Conservation (phyloP, 2,113 vertebrate genomes). For the Tragelaphus buxtoni region DNA sequence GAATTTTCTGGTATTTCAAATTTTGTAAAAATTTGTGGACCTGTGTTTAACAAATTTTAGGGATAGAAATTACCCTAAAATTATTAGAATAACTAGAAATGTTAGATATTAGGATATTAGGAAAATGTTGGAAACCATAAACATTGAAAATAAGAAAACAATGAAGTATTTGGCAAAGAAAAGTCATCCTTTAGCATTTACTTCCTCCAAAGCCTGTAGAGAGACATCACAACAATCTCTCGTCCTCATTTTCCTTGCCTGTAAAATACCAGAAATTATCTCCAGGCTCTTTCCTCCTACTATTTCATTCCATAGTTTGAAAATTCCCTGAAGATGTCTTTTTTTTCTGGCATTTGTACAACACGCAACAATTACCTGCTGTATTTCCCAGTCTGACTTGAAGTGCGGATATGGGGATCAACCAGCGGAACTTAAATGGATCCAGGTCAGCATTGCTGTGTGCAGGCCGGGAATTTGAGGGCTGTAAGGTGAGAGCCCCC, state of each 20-base stretch:
- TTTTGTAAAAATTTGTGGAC: background rate
- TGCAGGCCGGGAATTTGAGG: constrained; percentile 84
- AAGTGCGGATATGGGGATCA: constrained; percentile 94
- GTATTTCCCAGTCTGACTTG: constrained; percentile 94
- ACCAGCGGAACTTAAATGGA: constrained; percentile 95
- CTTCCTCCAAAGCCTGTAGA: background rate
- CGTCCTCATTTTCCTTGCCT: background rate
- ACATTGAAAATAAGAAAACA: background rate
- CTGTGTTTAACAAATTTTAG: background rate
- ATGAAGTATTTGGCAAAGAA: background rate
- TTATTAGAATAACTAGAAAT: background rate
- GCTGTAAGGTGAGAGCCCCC: constrained; percentile 57
- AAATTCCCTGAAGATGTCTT: too few species aligned
- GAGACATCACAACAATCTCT: background rate
- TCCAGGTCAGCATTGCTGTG: constrained; percentile 90
- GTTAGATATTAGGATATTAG: background rate
- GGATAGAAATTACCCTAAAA: background rate
- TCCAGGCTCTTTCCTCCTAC: background rate
- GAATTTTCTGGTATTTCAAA: background rate
- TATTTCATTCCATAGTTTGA: background rate
- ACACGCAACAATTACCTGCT: constrained; percentile 84
- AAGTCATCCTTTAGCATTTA: background rate
- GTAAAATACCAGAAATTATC: background rate
- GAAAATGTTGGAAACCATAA: background rate
- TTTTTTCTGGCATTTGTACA: background rate